Base-by-base conservation (phyloP, 2,797 vertebrate species). In the Spea hammondii region DNA sequence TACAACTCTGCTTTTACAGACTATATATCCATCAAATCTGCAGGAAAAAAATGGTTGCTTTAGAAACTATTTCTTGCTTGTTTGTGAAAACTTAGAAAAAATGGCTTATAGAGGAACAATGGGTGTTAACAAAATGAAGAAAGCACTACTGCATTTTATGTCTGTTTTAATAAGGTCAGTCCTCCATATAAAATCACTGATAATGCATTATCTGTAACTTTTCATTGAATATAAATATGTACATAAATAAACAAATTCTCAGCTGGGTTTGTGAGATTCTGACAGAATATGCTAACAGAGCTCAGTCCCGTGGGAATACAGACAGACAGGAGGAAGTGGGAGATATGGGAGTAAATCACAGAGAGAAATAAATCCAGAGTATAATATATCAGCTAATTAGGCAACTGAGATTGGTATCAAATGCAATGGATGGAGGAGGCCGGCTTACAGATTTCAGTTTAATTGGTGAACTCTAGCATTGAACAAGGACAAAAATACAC, bases 341-440 rank as follows among this genome's bases (percentile, higher is more conserved):
- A 81, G 79, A 80, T 80, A 72, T 72, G 68, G 74, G 62, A 72
- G 53, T 55, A 51, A 70, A 80, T 67, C 51, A 65, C 32, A 76
- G 45, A 57, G 67, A 65, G 73, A 65, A 70, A 80, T 55, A 79
- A 80, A 76, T 69, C 49, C 69, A 13, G 64, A 45, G 64, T 74
- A 81, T 77, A 81, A 81, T 73, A 77, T 81, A 81, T 81, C 79
- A 72, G 57, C 79, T 81, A 81, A 81, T 81, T 81, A 77, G 74
- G 68, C 60, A 67, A 67, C 68, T 67, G 73, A 80, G 79, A 80
- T 76, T 32, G 68, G 67, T 80, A 80, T 80, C 74, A 76, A 67
- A 80, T 66, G 46, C 74, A 65, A 53, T 65, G 48, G 59, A 48
- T 67, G 79, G 70, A 68, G 79, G 79, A 53, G 79, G 74, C 32